Evolutionary conservation across 92 coral and sea anemone species (phyloP).

Genomic region (Pocillopora meandrina): DNA sequence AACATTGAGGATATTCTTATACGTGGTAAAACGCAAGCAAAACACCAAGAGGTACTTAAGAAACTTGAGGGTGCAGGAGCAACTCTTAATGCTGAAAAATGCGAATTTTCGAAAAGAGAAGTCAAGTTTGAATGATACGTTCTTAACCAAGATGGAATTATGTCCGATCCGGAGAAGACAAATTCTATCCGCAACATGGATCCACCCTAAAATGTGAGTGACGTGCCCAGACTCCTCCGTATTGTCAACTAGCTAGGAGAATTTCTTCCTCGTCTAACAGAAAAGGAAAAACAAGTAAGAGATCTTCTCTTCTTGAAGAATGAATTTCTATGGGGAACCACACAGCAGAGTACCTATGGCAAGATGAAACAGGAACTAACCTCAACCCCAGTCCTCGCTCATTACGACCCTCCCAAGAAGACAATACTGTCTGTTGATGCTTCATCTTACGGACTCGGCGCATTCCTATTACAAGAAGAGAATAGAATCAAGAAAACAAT

Average conservation of each 20-base stretch:
- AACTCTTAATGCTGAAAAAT: slow-evolving; percentile 52
- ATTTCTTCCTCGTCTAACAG: slow-evolving; percentile 36
- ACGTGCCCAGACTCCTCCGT: slow-evolving; percentile 40
- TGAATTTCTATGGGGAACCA: slow-evolving; percentile 43
- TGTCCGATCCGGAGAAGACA: slow-evolving; percentile 42
- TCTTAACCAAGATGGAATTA: slow-evolving; percentile 19
- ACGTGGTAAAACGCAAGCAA: slow-evolving; percentile 45
- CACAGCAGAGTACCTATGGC: slow-evolving; percentile 33
- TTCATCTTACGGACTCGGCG: slow-evolving; percentile 55
- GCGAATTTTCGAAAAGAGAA: slow-evolving; percentile 46
- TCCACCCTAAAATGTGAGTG: slow-evolving; percentile 31
- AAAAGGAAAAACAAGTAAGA: slow-evolving; percentile 28
- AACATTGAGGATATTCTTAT: slow-evolving; percentile 40
- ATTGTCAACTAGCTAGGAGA: slow-evolving; percentile 45
- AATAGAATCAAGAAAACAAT: slow-evolving; percentile 31
- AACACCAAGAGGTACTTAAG: slow-evolving; percentile 30
- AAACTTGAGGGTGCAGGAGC: slow-evolving; percentile 46
- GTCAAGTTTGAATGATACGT: slow-evolving; percentile 44
- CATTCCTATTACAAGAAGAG: slow-evolving; percentile 40
- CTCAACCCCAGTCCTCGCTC: slow-evolving; percentile 50
- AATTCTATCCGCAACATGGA: slow-evolving; percentile 38
- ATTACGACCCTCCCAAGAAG: slow-evolving; percentile 39
- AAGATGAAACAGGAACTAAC: slow-evolving; percentile 40
- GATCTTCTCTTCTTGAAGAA: slow-evolving; percentile 40
- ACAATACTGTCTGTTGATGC: slow-evolving; percentile 56